Base-by-base conservation (phyloP, 2,113 vertebrate species). In the Sphaerodactylus townsendi region DNA sequence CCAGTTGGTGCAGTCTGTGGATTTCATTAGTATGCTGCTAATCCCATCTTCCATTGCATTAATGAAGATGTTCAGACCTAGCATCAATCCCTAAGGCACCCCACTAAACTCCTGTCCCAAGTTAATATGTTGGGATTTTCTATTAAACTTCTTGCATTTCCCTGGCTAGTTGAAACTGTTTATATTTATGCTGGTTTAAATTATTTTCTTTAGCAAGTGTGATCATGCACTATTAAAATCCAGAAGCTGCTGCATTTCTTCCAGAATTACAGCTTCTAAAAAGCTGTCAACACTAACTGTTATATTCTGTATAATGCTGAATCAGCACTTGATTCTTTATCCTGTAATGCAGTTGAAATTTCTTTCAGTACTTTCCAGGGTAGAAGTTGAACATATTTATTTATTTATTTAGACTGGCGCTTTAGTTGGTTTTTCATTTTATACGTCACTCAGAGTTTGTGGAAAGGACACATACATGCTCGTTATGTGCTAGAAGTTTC, bases 1-100 rank as follows among this genome's bases (percentile, higher is more conserved):
- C 74, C 87, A 87, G 68, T 91, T 90, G 89, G 81, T 86, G 85
- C 88, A 59, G 86, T 93, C 87, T 79, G 44, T 87, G 88, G 88
- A 44, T 95, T 93, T 94, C 86, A 92, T 93, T 93, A 92, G 85
- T 84, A 88, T 84, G 79, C 86, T 85, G 81, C 83, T 93, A 93
- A 93, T 95, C 87, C 87, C 62, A 86, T 88, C 87, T 88, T 93
- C 53, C 87, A 88, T 37, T 92, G 92, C 87, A 83, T 92, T 93
- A 91, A 92, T 93, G 87, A 95, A 93, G 92, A 92, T 92, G 89
- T 93, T 94, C 89, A 91, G 87, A 68, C 85, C 81, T 90, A 86
- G 72, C 90, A 90, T 90, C 53, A 84, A 59, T 92, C 91, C 92
- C 92, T 90, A 59, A 0, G 75, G 92, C 88, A 78, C 62, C 59